These are phyloP conservation scores for Pedicia rivosa DNA, from an alignment of 2,888 invertebrate genomes.

Conservation along the genomic window DNA sequence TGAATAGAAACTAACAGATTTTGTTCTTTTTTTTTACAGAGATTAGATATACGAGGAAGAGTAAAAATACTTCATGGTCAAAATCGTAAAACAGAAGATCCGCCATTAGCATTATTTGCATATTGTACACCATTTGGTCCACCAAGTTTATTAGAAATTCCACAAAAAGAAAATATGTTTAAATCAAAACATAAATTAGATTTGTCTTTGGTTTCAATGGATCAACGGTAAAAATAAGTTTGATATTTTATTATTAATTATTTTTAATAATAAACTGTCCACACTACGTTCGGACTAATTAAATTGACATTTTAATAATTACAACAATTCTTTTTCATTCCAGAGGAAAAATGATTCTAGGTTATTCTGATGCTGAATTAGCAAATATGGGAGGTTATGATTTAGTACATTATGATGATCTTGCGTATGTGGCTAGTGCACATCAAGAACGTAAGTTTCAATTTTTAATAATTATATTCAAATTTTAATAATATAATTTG, in stretches of 20 bases:
- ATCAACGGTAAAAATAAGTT: constrained; percentile 54
- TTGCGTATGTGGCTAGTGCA: constrained; percentile 94
- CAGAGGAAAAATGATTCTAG: constrained; percentile 88
- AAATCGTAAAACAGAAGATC: constrained; percentile 85
- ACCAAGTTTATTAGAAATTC: constrained; percentile 88
- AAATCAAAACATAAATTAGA: constrained; percentile 99
- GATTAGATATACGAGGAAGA: constrained; percentile 93
- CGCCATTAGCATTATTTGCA: constrained; percentile 88
- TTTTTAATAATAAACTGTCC: too few relatives aligned
- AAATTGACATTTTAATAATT: too few relatives aligned
- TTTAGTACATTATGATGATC: constrained; percentile 93
- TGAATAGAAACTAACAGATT: not conserved
- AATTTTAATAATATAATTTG: not conserved
- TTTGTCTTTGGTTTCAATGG: constrained; percentile 91
- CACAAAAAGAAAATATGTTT: constrained; percentile 98
- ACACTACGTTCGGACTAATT: too few relatives aligned
- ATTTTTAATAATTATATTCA: not conserved
- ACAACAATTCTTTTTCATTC: constrained; percentile 15
- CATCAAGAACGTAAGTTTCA: constrained; percentile 90
- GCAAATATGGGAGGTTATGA: constrained; percentile 94
- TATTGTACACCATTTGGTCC: constrained; percentile 99
- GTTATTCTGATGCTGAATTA: constrained; percentile 82
- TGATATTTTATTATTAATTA: constrained; percentile 6
- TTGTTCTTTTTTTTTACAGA: constrained; percentile 34
- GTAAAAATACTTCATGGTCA: constrained; percentile 94